These are phyloP conservation scores for Sterrhoptilus dennistouni DNA, from an alignment of 2,113 vertebrate genomes.

Conservation along the genomic window DNA sequence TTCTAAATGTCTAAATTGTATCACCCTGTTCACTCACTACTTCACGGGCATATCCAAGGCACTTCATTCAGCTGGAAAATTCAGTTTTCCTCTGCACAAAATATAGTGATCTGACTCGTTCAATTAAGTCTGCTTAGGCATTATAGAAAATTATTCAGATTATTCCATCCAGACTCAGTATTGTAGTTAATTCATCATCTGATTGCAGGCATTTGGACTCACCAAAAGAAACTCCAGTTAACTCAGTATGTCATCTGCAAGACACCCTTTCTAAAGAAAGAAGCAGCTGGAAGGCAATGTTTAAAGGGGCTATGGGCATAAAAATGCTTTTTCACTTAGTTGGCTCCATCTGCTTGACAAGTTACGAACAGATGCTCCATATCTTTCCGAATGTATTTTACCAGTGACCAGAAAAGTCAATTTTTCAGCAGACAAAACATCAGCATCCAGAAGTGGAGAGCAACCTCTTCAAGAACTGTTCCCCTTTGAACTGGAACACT, in stretches of 20 bases:
- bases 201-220: not conserved
- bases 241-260: not conserved
- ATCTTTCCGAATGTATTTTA: slow-evolving; percentile 42
- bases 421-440: slow-evolving; percentile 46
- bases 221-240: not conserved
- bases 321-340: slow-evolving; percentile 45
- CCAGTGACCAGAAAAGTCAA: slow-evolving; percentile 41
- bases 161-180: not conserved
- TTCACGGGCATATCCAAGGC: not conserved
- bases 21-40: not conserved
- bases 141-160: not conserved
- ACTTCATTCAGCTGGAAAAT: not conserved
- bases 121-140: not conserved
- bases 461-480: not conserved
- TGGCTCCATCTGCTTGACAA: slow-evolving; percentile 59
- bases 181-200: not conserved
- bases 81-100: not conserved
- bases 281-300: slow-evolving; percentile 37
- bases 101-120: not conserved
- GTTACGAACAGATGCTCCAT: slow-evolving; percentile 44
- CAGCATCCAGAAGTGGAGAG: slow-evolving; percentile 3
- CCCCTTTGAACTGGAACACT: slow-evolving; percentile 17
- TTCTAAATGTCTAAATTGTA: not conserved
- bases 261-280: slow-evolving; percentile 9
- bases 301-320: slow-evolving; percentile 12